These are phyloP conservation scores for Cremastobaeus sp. DNA, from an alignment of 2,888 invertebrate genomes.

Conservation along the genomic window DNA sequence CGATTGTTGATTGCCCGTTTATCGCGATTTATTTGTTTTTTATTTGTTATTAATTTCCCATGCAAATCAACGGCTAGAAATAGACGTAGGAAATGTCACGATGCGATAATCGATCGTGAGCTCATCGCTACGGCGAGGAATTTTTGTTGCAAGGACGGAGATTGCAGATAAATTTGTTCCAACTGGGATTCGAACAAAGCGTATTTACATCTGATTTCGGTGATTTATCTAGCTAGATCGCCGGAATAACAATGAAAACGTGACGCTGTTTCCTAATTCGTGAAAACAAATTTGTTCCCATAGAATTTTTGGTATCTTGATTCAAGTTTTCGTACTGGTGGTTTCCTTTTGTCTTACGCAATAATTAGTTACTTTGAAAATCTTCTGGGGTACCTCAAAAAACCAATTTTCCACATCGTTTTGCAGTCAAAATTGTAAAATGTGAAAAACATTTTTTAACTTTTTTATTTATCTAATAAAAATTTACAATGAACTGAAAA, in stretches of 20 bases:
- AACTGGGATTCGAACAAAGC: slow-evolving; percentile 8
- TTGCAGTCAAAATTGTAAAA: not conserved
- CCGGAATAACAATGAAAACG: slow-evolving; percentile 18
- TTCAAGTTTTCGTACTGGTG: not conserved
- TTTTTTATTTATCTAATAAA: too few species aligned
- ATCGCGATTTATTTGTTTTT: not conserved
- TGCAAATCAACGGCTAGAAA: not conserved
- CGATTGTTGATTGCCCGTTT: too few species aligned
- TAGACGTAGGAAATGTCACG: slow-evolving; percentile 9
- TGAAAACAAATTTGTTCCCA: not conserved
- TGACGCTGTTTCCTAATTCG: slow-evolving; percentile 17
- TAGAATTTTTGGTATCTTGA: not conserved
- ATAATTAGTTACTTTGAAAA: not conserved
- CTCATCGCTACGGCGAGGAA: not conserved
- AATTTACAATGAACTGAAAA: too few species aligned
- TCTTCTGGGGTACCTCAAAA: not conserved
- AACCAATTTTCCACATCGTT: not conserved
- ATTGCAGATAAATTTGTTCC: slow-evolving; percentile 5
- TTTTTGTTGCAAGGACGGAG: slow-evolving; percentile 12
- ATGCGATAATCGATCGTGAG: not conserved
- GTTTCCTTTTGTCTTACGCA: not conserved
- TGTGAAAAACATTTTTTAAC: too few species aligned
- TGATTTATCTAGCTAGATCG: slow-evolving; percentile 13
- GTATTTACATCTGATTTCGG: slow-evolving; percentile 14
- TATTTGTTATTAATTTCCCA: not conserved